A percentile compares a stretch with the other conserved stretches of the same genome.
Conservation (phyloP, 2,113 vertebrate genomes). For the Corynorhinus townsendii region DNA sequence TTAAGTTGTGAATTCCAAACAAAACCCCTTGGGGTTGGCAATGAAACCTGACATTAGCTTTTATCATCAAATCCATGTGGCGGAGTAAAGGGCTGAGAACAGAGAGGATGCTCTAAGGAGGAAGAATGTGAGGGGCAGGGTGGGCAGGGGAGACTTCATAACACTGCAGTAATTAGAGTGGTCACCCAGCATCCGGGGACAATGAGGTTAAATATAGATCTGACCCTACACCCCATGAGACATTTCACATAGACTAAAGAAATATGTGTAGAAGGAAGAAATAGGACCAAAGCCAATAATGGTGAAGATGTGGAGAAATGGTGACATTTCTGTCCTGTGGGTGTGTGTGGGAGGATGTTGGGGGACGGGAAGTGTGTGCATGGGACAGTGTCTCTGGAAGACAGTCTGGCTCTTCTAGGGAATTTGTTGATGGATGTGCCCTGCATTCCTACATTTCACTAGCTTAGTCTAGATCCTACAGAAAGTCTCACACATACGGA, state of each 20-base stretch:
- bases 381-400: background rate
- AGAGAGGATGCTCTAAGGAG: too few relatives aligned
- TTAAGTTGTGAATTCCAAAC: background rate
- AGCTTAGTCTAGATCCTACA: background rate
- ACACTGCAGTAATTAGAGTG: background rate
- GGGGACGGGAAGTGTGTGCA: rapidly evolving
- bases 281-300: rapidly evolving
- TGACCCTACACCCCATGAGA: rapidly evolving
- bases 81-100: background rate
- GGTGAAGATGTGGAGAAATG: background rate
- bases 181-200: rapidly evolving
- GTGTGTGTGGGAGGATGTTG: background rate
- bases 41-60: background rate
- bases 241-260: background rate
- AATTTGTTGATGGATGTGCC: rapidly evolving
- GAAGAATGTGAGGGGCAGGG: background rate
- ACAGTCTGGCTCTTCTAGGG: background rate
- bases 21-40: background rate
- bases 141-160: rapidly evolving
- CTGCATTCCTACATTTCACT: rapidly evolving
- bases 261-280: background rate
- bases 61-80: background rate
- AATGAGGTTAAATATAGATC: rapidly evolving
- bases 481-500: rapidly evolving
- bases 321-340: rapidly evolving